Evolutionary conservation across 2,888 invertebrate species (phyloP), one percentile per base, ranked within the genome.

Genomic region (Caenorhabditis sp.): DNA sequence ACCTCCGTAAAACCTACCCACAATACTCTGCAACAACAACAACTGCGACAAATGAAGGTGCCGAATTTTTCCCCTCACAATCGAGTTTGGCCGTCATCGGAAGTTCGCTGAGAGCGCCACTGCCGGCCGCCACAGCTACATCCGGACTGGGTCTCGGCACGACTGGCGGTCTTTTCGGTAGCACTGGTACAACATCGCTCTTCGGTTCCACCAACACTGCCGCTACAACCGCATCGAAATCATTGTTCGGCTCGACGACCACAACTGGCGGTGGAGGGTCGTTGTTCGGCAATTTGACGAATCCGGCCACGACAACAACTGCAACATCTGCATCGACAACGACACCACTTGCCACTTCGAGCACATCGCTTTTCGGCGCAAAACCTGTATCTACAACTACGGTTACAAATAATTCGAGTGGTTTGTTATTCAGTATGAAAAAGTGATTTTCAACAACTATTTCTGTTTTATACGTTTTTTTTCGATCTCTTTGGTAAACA

Each of bases 341-440:
- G 6, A 71, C 72, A n/a, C 75, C 79, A 2, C 69, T 4, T 10
- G 31, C 31, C 31, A 31, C 31, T 31, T 31, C 31, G 10, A 17
- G 43, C 12, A 17, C 74, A 17, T 77, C 71, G 23, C 21, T 61
- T 8, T 62, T 58, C 43, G 27, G 27, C n/a, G 1, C 60, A 26
- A 66, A 66, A 55, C 50, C 65, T 19, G 49, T 64, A 3, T 60
- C 73, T 6, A 55, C 68, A 10, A 76, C 80, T 1, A 77, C 75
- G 1, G 65, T 78, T 23, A 63, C 62, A 36, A 78, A 76, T 50
- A 74, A 68, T 50, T 74, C 79, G 2, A 73, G 77, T 58, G 80
- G 80, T 49, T 54, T 77, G 10, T 69, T 80, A 17, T 80, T 80
- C 62, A 78, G 69, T 24, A 65, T 66, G 37, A 78, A 76, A 17